Conservation (phyloP, 2,113 vertebrate genomes). For the Columba janthina region DNA sequence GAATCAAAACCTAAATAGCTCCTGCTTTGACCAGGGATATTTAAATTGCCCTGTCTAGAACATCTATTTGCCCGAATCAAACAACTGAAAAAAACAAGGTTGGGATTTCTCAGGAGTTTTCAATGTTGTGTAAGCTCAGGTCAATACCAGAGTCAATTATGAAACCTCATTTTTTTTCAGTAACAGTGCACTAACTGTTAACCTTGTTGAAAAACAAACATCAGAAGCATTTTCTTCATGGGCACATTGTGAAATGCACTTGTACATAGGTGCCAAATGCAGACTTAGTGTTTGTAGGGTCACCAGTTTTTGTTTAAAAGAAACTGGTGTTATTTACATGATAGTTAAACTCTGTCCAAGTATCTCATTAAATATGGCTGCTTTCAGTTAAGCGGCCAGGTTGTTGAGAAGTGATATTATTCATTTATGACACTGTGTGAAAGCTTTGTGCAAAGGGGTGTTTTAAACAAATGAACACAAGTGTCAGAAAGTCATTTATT, state of each 20-base stretch:
- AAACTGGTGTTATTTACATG: neutral
- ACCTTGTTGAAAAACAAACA: neutral
- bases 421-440: neutral
- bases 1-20: conserved; percentile 5
- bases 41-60: neutral
- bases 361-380: neutral
- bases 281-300: neutral
- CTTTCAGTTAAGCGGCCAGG: neutral
- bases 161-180: neutral
- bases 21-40: neutral
- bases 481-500: neutral
- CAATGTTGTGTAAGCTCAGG: neutral
- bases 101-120: neutral
- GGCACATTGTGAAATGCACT: neutral
- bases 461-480: neutral
- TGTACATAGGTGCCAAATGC: neutral
- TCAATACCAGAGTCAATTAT: neutral
- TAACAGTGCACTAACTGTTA: neutral
- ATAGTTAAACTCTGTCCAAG: neutral
- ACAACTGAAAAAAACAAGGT: neutral
- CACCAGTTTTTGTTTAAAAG: neutral
- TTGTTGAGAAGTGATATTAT: neutral
- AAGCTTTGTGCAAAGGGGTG: neutral
- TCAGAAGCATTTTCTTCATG: neutral
- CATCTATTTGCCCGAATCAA: conserved; percentile 5